phyloP scores from a whole-genome alignment of 2,888 invertebrate species.

The Drosophila recens region DNA sequence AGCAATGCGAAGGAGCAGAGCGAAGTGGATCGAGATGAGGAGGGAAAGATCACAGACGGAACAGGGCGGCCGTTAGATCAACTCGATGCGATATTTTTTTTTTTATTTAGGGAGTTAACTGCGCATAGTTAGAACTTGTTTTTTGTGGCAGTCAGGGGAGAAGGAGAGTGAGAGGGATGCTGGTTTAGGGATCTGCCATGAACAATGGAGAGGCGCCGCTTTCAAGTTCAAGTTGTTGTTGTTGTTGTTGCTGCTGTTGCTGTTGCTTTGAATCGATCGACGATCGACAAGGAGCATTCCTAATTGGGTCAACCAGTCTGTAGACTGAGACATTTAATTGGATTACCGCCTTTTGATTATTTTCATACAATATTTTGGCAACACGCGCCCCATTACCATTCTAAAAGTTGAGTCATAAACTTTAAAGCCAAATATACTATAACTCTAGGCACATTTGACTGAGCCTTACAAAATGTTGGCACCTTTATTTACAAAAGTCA shows the following conservation, averaged over 20 bases:
- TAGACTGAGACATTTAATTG: constrained; percentile 77
- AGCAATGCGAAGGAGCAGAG: constrained; percentile 51
- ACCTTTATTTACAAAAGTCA: constrained; percentile 51
- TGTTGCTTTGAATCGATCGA: constrained; percentile 38
- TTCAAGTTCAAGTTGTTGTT: constrained; percentile 72
- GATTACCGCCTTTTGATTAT: constrained; percentile 83
- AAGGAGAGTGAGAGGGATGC: not conserved
- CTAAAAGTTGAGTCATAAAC: constrained; percentile 42
- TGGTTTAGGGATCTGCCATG: constrained; percentile 30
- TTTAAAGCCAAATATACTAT: constrained; percentile 4
- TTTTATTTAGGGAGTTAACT: constrained; percentile 69
- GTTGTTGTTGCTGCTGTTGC: constrained; percentile 10
- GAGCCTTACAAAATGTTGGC: constrained; percentile 8
- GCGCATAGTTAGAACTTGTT: constrained; percentile 73
- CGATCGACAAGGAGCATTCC: constrained; percentile 63
- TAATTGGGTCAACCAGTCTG: constrained; percentile 82
- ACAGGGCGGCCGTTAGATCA: constrained; percentile 79
- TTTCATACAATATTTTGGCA: constrained; percentile 41
- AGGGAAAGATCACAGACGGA: constrained; percentile 47
- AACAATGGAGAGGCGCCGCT: constrained; percentile 79
- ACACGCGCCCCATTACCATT: constrained; percentile 51
- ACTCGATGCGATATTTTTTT: constrained; percentile 70
- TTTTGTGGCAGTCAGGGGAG: constrained; percentile 32
- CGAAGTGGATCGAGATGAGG: constrained; percentile 6
- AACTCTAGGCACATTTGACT: constrained; percentile 1